phyloP scores from a whole-genome alignment of 2,113 vertebrate genomes.

The Alouatta palliata region DNA sequence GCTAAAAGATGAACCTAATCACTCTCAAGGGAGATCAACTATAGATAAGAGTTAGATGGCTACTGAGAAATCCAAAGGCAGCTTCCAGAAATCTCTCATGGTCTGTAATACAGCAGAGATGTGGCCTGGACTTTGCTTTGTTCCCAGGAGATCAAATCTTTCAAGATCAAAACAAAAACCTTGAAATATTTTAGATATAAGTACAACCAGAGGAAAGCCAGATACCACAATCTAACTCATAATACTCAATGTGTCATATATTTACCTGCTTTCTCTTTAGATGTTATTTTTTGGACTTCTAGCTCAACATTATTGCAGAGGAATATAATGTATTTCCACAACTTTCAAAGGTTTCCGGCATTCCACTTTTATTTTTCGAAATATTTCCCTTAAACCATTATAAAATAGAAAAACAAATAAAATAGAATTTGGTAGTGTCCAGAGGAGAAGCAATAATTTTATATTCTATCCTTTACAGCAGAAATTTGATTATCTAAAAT shows the following conservation, averaged over 20 bases:
- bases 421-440: not conserved
- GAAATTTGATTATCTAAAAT: not conserved
- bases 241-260: not conserved
- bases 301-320: not conserved
- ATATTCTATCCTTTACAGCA: not conserved
- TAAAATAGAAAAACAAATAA: not conserved
- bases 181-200: not conserved
- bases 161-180: not conserved
- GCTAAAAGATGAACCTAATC: not conserved
- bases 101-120: not conserved
- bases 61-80: not conserved
- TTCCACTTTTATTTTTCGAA: not conserved
- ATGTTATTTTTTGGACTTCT: not conserved
- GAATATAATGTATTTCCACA: not conserved
- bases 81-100: constrained; percentile 37
- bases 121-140: not conserved
- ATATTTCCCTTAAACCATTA: not conserved
- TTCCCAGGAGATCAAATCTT: constrained; percentile 3
- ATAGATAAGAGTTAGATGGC: not conserved
- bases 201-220: not conserved
- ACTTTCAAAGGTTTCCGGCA: not conserved
- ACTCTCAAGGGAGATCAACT: not conserved
- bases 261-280: not conserved
- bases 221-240: not conserved
- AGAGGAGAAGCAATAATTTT: not conserved